These are phyloP conservation scores for Geodia barretti DNA, from an alignment of 37 sponge, comb jelly and placozoan species.

Conservation along the genomic window DNA sequence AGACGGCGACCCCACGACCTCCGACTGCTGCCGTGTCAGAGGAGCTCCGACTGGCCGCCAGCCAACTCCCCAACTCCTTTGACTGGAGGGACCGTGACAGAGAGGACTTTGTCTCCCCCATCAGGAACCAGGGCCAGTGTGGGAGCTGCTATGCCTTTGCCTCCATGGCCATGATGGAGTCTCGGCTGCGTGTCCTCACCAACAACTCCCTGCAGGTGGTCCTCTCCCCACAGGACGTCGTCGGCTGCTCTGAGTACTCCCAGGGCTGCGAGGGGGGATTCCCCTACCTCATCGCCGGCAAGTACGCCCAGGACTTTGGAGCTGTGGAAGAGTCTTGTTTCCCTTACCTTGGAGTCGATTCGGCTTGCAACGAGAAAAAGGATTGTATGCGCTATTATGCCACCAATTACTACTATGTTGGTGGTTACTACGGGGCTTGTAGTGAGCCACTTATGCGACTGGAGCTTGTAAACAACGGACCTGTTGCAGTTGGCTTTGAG, in stretches of 20 bases:
- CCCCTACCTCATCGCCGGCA: slow-evolving; percentile 69
- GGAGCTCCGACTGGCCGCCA: background rate
- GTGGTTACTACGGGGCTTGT: slow-evolving; percentile 60
- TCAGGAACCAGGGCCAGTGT: slow-evolving; percentile 53
- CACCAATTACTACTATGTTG: slow-evolving; percentile 56
- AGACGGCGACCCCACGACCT: background rate
- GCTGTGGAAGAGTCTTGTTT: slow-evolving; percentile 51
- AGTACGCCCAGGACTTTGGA: slow-evolving; percentile 63
- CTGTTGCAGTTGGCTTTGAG: slow-evolving; percentile 52
- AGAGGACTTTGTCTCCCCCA: slow-evolving; percentile 43
- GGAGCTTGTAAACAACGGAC: slow-evolving; percentile 59
- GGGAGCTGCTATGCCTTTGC: slow-evolving; percentile 68
- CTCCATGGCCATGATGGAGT: slow-evolving; percentile 61
- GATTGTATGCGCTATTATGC: slow-evolving; percentile 30
- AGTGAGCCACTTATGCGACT: slow-evolving; percentile 27
- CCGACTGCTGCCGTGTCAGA: background rate
- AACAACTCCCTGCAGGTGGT: slow-evolving; percentile 31
- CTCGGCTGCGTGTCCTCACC: slow-evolving; percentile 27
- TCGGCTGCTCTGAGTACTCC: slow-evolving; percentile 57
- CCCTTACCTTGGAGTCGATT: slow-evolving; percentile 39
- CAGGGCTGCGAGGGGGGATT: slow-evolving; percentile 73
- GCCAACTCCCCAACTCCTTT: slow-evolving; percentile 17
- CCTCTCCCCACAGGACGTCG: slow-evolving; percentile 61
- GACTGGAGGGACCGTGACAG: slow-evolving; percentile 53
- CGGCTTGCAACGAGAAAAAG: background rate